Evolutionary conservation across 2,113 vertebrate species (phyloP).

Genomic region (Elephantulus edwardii): DNA sequence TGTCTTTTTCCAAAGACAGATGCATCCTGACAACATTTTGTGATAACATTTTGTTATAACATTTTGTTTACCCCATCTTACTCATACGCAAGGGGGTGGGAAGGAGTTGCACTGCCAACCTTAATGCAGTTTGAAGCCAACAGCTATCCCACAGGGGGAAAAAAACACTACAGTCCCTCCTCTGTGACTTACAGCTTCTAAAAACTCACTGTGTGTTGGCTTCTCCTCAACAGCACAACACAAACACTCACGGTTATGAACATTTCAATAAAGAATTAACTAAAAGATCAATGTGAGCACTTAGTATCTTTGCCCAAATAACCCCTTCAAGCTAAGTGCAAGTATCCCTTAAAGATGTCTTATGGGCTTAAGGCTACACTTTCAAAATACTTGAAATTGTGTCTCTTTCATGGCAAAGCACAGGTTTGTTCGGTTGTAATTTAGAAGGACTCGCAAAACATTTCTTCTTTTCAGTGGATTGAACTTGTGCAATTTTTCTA

Average conservation of each 20-base stretch:
- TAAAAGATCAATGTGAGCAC: not conserved
- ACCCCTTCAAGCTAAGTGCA: not conserved
- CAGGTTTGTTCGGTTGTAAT: not conserved
- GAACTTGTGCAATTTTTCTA: not conserved
- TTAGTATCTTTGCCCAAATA: not conserved
- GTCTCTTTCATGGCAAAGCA: not conserved
- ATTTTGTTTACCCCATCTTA: not conserved
- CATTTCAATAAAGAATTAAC: slow-evolving; percentile 15
- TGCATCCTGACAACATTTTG: no score
- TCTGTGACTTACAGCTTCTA: no score
- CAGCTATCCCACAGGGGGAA: no score
- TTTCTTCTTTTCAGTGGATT: not conserved
- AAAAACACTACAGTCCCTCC: no score
- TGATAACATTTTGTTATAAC: no score
- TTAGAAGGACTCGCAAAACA: not conserved
- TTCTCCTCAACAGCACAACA: no score
- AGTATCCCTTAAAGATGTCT: not conserved
- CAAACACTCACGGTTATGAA: no score
- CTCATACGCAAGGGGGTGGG: no score
- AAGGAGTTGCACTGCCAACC: no score
- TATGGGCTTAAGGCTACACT: not conserved
- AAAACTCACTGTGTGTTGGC: no score
- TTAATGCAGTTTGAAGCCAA: no score
- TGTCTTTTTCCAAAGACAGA: no score
- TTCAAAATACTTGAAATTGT: not conserved